Conservation (phyloP, 2,888 invertebrate species). For the Thera obeliscata region DNA sequence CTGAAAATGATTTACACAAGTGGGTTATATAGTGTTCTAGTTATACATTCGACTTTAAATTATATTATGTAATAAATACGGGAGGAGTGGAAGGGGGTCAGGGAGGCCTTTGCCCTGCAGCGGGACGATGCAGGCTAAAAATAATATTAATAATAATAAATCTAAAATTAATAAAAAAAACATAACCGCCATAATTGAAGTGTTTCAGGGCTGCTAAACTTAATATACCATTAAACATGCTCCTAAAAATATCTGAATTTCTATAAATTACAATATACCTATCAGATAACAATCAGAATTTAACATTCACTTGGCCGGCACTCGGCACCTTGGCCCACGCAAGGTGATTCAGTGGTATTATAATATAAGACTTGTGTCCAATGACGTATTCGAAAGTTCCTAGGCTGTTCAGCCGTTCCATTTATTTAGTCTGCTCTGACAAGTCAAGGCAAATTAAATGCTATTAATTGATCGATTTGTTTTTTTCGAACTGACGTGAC, state of each 20-base stretch:
- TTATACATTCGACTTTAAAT: neutral
- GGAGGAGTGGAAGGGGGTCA: too few relatives aligned
- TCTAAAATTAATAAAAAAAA: too few relatives aligned
- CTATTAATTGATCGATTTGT: slow-evolving; percentile 1
- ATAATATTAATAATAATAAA: too few relatives aligned
- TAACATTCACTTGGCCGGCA: slow-evolving; percentile 76
- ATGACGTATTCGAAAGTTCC: slow-evolving; percentile 76
- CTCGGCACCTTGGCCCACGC: slow-evolving; percentile 78
- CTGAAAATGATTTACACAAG: neutral
- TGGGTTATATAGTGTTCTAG: neutral
- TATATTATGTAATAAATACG: too few relatives aligned
- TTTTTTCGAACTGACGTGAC: neutral
- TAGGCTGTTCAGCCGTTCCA: slow-evolving; percentile 61
- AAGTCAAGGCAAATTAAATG: slow-evolving; percentile 35
- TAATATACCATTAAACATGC: neutral
- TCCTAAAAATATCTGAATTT: slow-evolving; percentile 10
- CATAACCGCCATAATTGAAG: neutral
- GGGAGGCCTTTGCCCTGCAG: too few relatives aligned
- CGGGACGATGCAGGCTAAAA: too few relatives aligned
- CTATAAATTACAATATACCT: slow-evolving; percentile 47
- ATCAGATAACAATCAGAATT: slow-evolving; percentile 61
- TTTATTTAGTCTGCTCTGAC: slow-evolving; percentile 49
- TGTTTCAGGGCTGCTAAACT: neutral
- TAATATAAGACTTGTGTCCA: slow-evolving; percentile 62
- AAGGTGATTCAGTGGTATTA: slow-evolving; percentile 81